Conservation (phyloP, 2,113 vertebrate genomes). For the Leucosticte australis region DNA sequence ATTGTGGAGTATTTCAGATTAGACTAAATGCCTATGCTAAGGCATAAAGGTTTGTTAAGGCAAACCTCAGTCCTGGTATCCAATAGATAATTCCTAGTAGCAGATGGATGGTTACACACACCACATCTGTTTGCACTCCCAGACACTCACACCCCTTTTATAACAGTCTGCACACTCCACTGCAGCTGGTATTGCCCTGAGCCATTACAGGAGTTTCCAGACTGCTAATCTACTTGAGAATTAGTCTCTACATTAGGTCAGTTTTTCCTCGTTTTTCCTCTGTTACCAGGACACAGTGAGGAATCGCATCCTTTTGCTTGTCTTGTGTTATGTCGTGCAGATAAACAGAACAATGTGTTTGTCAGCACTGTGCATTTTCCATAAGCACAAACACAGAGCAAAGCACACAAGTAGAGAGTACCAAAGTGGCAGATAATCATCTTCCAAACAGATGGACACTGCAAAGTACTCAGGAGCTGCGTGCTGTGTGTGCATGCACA, state of each 20-base stretch:
- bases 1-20: neutral
- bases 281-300: neutral
- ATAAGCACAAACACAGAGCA: neutral
- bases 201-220: neutral
- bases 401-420: neutral
- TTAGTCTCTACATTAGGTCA: neutral
- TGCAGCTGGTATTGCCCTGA: neutral
- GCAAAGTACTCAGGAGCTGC: neutral
- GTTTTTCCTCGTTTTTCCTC: neutral
- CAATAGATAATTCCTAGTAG: no score
- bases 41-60: neutral
- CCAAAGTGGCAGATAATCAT: neutral
- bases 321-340: neutral
- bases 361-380: neutral
- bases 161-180: neutral
- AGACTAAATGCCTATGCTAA: neutral
- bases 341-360: neutral
- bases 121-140: neutral
- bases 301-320: neutral
- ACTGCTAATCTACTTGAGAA: neutral
- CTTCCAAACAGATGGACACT: neutral
- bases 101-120: accelerated
- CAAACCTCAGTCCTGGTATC: neutral
- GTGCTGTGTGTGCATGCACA: neutral
- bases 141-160: neutral